These are phyloP conservation scores for Mustelus asterias DNA, from an alignment of 2,113 vertebrate genomes.

Conservation along the genomic window DNA sequence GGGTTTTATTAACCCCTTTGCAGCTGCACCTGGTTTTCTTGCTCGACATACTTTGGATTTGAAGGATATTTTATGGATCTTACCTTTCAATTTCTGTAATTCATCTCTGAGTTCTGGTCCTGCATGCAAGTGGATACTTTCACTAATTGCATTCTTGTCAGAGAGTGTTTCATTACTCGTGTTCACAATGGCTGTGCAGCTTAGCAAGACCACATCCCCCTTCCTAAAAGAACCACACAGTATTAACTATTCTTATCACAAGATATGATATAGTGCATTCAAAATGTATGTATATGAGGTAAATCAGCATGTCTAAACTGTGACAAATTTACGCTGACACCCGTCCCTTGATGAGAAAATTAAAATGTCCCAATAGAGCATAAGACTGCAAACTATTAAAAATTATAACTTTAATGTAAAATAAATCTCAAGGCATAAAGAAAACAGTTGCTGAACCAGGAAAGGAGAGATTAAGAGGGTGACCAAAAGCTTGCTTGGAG, in stretches of 20 bases:
- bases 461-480: background rate
- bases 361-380: background rate
- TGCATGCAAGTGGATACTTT: constrained; percentile 77
- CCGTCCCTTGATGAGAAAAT: background rate
- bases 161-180: constrained; percentile 89
- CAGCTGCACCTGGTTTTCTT: background rate
- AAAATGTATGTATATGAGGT: background rate
- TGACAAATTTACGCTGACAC: background rate
- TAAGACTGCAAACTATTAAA: background rate
- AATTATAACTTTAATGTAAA: background rate
- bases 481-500: background rate
- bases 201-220: constrained; percentile 80
- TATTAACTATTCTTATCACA: background rate
- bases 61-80: background rate
- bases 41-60: constrained; percentile 21
- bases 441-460: background rate
- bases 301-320: background rate
- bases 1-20: background rate
- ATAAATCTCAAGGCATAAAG: background rate
- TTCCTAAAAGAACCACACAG: constrained; percentile 55
- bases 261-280: background rate
- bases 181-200: constrained; percentile 87
- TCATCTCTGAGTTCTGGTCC: constrained; percentile 84
- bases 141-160: constrained; percentile 88
- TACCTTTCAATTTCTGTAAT: constrained; percentile 90